A percentile compares a stretch with the other conserved stretches of the same genome.
Evolutionary conservation across 2,113 vertebrate genomes (phyloP).

Genomic region (Zapus hudsonius): DNA sequence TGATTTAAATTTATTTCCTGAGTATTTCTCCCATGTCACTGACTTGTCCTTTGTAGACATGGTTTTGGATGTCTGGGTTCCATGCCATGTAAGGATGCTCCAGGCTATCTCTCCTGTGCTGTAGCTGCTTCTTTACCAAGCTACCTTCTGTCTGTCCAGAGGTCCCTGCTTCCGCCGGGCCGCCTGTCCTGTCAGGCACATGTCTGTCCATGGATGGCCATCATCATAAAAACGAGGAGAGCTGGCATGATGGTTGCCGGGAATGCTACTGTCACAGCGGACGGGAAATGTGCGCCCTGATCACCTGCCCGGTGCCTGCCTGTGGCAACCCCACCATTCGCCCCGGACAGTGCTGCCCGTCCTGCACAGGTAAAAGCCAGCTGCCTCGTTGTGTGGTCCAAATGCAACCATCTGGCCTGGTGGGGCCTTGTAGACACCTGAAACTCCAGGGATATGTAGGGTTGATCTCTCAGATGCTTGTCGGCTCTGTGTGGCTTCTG

Average conservation of each 20-base stretch:
- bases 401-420: background rate
- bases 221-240: conserved; percentile 91
- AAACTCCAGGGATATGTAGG: background rate
- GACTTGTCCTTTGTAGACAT: background rate
- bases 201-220: conserved; percentile 94
- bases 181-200: conserved; percentile 87
- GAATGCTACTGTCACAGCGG: conserved; percentile 93
- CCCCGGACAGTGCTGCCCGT: conserved; percentile 92
- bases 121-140: conserved; percentile 55
- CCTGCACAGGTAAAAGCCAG: conserved; percentile 88
- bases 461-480: accelerated
- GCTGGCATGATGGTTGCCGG: conserved; percentile 94
- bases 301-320: conserved; percentile 92
- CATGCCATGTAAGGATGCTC: background rate
- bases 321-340: conserved; percentile 91
- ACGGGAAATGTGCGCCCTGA: conserved; percentile 94
- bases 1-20: background rate
- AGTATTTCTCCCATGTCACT: background rate
- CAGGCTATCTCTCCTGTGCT: background rate
- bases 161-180: conserved; percentile 83
- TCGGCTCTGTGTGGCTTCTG: background rate
- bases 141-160: conserved; percentile 82
- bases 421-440: background rate
- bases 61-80: background rate
- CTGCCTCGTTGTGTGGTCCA: background rate